Evolutionary conservation across 2,797 vertebrate genomes (phyloP), one percentile per base, ranked within the genome.

Genomic region (Myotis myotis): DNA sequence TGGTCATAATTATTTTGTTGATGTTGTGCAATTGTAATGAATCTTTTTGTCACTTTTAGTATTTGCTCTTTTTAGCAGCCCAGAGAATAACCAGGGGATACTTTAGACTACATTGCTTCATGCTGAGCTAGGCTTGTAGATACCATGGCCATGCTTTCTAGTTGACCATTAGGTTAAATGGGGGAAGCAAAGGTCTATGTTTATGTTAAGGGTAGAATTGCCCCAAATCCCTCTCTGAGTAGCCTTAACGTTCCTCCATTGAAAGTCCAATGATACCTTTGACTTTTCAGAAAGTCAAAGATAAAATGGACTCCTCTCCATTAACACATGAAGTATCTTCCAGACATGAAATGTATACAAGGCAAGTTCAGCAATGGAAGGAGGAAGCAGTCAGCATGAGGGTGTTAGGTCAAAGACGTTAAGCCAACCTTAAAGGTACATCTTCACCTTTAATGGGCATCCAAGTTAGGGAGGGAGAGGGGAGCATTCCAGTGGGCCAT

Each of bases 41-140:
- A 20, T 20, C 49, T 36, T 74, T 91, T 83, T 53, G 22, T 47
- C 82, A 33, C 7, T 17, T 28, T 71, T 60, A 92, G 53, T 47
- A 75, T 79, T 89, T 80, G 2, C 60, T 76, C 85, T 64, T 84
- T 89, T 70, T 22, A 13, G 53, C 3, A 71, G 30, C 5, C 64
- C 6, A 60, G 55, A 28, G 55, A 70, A 60, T 10, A 71, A 57
- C 28, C 49, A 75, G 7, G 5, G 20, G 10, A 66, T 19, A 23
- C 20, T 11, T 5, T 2, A 4, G 23, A 22, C 28, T 36, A 13
- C 22, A 11, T 3, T 2, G 16, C 53, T 51, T 79, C 1, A 2
- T 79, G 53, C 57, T 49, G 71, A 72, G n/a, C 30, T 41, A 23
- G 25, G 36, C 16, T 51, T 38, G 44, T 22, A 7, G 33, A 51